Percentiles rank a stretch among this genome's conserved stretches.
These are phyloP conservation scores for Periophthalmus modestus DNA, from an alignment of 2,113 vertebrate species.

Conservation along the genomic window DNA sequence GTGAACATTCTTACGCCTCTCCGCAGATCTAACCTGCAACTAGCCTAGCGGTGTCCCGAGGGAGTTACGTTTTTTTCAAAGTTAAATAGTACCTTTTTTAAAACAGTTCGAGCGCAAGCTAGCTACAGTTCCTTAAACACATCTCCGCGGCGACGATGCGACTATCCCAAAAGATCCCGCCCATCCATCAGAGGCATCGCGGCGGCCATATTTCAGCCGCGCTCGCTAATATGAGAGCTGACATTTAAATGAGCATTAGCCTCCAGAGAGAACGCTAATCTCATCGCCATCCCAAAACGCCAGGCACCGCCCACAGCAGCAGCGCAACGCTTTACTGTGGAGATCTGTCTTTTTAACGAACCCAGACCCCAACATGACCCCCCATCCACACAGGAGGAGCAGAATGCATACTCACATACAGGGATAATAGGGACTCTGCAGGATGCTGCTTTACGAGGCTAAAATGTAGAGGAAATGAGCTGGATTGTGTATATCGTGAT, in stretches of 20 bases:
- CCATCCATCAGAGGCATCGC: constrained; percentile 50
- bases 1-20: too few relatives aligned
- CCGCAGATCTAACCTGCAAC: too few relatives aligned
- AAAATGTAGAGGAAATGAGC: neutral
- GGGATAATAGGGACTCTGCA: neutral
- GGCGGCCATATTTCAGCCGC: constrained; percentile 58
- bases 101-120: too few relatives aligned
- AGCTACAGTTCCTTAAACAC: too few relatives aligned
- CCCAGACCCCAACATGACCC: constrained; percentile 62
- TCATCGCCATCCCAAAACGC: constrained; percentile 33
- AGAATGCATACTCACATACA: neutral
- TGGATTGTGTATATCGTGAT: neutral
- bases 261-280: constrained; percentile 58
- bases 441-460: neutral
- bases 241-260: constrained; percentile 72
- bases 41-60: too few relatives aligned
- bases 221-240: constrained; percentile 56
- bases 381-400: neutral
- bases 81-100: too few relatives aligned
- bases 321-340: neutral
- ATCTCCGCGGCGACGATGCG: constrained; percentile 32
- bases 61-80: too few relatives aligned
- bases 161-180: constrained; percentile 31
- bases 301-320: neutral
- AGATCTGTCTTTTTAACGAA: constrained; percentile 59